A percentile compares a stretch with the other conserved stretches of the same genome.
phyloP scores from a whole-genome alignment of 2,888 invertebrate genomes.

The Sinotaia quadrata region DNA sequence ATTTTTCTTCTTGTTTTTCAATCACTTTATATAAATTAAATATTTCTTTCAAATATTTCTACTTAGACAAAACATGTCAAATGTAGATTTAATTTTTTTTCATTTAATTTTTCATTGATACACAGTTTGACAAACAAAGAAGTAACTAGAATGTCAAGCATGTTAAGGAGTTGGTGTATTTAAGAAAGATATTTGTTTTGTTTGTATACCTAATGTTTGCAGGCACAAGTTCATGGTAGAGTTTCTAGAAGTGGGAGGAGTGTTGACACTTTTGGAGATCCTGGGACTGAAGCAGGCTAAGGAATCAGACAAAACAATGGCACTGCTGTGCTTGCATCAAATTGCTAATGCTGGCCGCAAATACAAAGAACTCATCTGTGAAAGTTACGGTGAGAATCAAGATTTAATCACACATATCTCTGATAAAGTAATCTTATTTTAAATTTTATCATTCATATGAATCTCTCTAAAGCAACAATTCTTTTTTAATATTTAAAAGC shows the following conservation, averaged over 20 bases:
- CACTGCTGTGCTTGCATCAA: constrained; percentile 64
- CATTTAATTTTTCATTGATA: too few relatives aligned
- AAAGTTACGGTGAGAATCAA: constrained; percentile 68
- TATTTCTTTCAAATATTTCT: too few relatives aligned
- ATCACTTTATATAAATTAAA: too few relatives aligned
- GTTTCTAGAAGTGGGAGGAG: constrained; percentile 72
- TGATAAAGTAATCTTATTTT: too few relatives aligned
- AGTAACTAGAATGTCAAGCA: too few relatives aligned
- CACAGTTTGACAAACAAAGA: too few relatives aligned
- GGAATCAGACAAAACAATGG: constrained; percentile 69
- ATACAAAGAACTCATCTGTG: constrained; percentile 72
- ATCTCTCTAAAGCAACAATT: too few relatives aligned
- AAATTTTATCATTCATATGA: too few relatives aligned
- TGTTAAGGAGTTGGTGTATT: not conserved
- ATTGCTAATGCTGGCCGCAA: constrained; percentile 70
- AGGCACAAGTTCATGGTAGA: constrained; percentile 72
- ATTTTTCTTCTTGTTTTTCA: too few relatives aligned
- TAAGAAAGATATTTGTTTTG: not conserved
- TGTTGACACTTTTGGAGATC: constrained; percentile 70
- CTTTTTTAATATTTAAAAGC: too few relatives aligned
- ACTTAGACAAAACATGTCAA: too few relatives aligned
- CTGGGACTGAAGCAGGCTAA: constrained; percentile 70
- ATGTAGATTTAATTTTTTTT: too few relatives aligned
- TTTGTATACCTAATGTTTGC: constrained; percentile 4
- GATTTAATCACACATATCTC: not conserved